These are phyloP conservation scores for Eilema depressum DNA, from an alignment of 2,888 invertebrate species.

Conservation along the genomic window DNA sequence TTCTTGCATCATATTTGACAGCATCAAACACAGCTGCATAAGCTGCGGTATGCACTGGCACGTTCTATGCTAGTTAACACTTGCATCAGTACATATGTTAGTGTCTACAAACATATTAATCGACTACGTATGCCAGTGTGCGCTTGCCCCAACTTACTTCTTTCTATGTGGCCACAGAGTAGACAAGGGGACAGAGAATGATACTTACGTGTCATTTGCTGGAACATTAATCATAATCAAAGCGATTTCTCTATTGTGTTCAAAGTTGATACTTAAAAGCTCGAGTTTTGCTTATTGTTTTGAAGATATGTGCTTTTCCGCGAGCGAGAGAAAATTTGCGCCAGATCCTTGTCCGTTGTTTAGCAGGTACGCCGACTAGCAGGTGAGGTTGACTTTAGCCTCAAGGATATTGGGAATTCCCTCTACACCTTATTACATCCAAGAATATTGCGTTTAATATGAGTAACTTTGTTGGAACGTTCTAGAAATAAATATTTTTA, in stretches of 20 bases:
- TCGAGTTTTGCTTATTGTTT: too few relatives aligned
- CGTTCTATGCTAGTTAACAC: slow-evolving; percentile 74
- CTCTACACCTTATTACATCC: too few relatives aligned
- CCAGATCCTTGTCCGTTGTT: too few relatives aligned
- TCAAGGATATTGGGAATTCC: too few relatives aligned
- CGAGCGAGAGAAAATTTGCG: too few relatives aligned
- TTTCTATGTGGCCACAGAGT: slow-evolving; percentile 35
- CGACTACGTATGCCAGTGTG: slow-evolving; percentile 50
- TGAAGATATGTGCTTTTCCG: too few relatives aligned
- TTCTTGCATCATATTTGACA: slow-evolving; percentile 52
- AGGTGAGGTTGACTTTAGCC: too few relatives aligned
- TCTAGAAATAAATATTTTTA: neutral
- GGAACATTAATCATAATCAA: too few relatives aligned
- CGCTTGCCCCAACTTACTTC: slow-evolving; percentile 43
- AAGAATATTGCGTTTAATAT: too few relatives aligned
- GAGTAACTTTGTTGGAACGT: neutral
- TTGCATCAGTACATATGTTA: slow-evolving; percentile 72
- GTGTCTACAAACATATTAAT: slow-evolving; percentile 70
- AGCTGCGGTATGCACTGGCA: slow-evolving; percentile 54
- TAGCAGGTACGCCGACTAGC: too few relatives aligned
- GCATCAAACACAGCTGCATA: slow-evolving; percentile 65
- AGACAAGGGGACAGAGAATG: slow-evolving; percentile 33
- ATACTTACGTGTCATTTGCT: neutral
- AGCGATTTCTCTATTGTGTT: too few relatives aligned
- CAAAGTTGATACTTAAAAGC: too few relatives aligned